Evolutionary conservation across 1,140 invertebrate genomes (phyloP).

Genomic region (Mya arenaria): DNA sequence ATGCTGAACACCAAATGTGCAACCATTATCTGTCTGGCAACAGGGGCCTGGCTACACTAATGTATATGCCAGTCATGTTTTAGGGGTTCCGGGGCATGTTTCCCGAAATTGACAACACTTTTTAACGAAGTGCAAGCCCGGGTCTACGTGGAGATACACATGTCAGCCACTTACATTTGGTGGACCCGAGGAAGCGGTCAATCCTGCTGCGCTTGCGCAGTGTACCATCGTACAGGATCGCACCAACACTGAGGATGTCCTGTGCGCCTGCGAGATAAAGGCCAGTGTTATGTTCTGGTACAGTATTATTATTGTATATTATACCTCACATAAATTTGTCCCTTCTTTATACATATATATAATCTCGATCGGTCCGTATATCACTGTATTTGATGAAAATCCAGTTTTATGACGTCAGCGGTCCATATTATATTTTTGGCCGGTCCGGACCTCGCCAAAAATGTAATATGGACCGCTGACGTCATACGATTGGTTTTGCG

Average conservation of each 20-base stretch:
- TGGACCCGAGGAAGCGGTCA: background rate
- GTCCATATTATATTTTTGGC: no score
- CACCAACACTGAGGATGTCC: slow-evolving; percentile 21
- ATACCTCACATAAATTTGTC: no score
- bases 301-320: no score
- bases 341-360: no score
- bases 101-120: background rate
- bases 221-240: background rate
- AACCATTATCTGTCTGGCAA: background rate
- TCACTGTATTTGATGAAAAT: no score
- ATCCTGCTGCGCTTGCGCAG: slow-evolving; percentile 8
- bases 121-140: background rate
- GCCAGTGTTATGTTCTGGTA: no score
- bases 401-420: no score
- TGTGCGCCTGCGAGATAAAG: slow-evolving; percentile 29
- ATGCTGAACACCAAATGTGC: background rate
- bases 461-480: no score
- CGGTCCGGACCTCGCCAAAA: no score
- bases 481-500: no score
- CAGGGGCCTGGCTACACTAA: background rate
- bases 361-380: no score
- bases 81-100: background rate
- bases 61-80: background rate
- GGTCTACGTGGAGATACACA: background rate
- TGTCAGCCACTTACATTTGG: slow-evolving; percentile 32